These are phyloP conservation scores for Chloroceryle inda DNA, from an alignment of 2,797 vertebrate species.

Conservation along the genomic window DNA sequence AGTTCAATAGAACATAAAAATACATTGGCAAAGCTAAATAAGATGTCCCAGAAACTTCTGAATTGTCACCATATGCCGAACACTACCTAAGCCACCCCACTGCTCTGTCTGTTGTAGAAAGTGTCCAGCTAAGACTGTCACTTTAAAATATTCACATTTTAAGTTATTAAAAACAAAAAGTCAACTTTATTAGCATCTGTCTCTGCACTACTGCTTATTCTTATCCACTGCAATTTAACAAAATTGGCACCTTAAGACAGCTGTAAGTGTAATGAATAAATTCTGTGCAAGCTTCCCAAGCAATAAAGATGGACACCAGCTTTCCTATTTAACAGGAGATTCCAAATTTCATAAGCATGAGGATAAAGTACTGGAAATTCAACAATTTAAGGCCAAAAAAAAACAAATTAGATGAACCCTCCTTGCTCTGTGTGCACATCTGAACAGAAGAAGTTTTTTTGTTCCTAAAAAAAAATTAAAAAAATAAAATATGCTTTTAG, in stretches of 20 bases:
- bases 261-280: neutral
- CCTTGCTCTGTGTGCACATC: neutral
- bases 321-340: neutral
- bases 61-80: neutral
- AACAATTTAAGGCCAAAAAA: neutral
- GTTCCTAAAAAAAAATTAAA: too few species aligned
- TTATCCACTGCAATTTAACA: neutral
- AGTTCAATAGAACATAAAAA: neutral
- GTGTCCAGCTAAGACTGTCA: neutral
- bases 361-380: neutral
- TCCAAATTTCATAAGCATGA: neutral
- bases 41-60: neutral
- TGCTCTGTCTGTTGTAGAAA: neutral
- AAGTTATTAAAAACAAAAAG: neutral
- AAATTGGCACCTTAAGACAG: neutral
- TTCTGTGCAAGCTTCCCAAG: neutral
- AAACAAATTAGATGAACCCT: neutral
- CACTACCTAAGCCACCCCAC: neutral
- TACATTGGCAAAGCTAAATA: neutral
- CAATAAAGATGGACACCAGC: neutral
- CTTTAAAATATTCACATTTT: neutral
- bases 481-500: neutral
- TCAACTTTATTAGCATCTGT: neutral
- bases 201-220: neutral
- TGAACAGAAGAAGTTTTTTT: neutral